Conservation (phyloP, 2,888 invertebrate species). For the Lepidonotus clava region DNA sequence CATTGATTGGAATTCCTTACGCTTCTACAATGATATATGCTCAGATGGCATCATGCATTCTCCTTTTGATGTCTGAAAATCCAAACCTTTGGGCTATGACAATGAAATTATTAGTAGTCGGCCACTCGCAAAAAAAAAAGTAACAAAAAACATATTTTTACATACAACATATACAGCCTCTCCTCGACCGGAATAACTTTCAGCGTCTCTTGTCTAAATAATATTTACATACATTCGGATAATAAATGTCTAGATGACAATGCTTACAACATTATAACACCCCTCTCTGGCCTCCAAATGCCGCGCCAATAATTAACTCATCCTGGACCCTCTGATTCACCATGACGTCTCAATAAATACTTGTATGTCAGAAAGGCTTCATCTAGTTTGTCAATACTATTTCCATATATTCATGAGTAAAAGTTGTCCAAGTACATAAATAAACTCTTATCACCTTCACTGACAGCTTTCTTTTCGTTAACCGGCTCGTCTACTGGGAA, state of each 20-base stretch:
- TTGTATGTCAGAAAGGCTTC: neutral
- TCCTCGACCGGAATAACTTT: neutral
- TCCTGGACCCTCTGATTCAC: neutral
- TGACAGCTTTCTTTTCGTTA: no score
- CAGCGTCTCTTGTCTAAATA: constrained; percentile 6
- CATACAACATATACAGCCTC: constrained; percentile 42
- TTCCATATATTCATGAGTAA: no score
- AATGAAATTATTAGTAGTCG: neutral
- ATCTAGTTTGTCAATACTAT: no score
- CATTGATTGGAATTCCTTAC: no score
- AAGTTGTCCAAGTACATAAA: constrained; percentile 22
- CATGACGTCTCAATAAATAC: neutral
- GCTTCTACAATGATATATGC: no score
- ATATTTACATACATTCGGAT: constrained; percentile 17
- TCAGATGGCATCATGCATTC: no score
- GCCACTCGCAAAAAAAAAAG: neutral
- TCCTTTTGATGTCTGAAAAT: neutral
- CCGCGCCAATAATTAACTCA: neutral
- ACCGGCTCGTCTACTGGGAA: no score
- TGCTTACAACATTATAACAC: neutral
- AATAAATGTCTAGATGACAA: neutral
- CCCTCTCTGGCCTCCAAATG: neutral
- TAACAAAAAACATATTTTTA: constrained; percentile 3
- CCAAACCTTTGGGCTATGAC: neutral
- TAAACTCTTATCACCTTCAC: no score